Base-by-base conservation (phyloP, 2,797 vertebrate genomes). In the Schizothorax lantsangensis region DNA sequence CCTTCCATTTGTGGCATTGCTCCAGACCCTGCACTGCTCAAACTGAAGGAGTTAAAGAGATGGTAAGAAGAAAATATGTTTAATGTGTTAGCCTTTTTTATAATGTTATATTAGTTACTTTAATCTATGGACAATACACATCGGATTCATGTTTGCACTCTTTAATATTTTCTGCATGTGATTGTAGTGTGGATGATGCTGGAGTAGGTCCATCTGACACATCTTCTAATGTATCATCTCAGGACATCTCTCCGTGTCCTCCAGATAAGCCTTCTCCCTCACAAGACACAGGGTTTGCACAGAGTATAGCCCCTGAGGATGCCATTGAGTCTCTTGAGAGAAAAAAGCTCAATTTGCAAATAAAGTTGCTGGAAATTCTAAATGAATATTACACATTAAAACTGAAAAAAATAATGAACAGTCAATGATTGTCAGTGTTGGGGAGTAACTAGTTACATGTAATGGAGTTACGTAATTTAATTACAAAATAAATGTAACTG, bases 241-340 rank as follows among this genome's bases (percentile, higher is more conserved):
- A 47, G 72, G 23, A 74, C 9, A 8, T 47, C 72, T 74, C n/a
- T 14, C 12, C 1, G 0, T 30, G 43, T 74, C 43, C 12, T 74
- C 72, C 43, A 74, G 43, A 47, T 15, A 12, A 74, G 72, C 40
- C 72, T 17, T 26, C n/a, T 74, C 11, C 72, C n/a, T 74, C 12
- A 74, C 43, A 74, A 74, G 72, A 74, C 72, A 26, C 72, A 47
- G 43, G 23, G 23, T 73, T 73, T 73, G 71, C 19, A 72, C 38
- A 72, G 19, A 36, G 69, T 26, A 1, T 43, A 45, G 40, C 43
- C 43, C 11, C 72, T 47, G 72, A 49, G 10, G 72, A 74, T 8
- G n/a, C 52, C 40, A 73, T 73, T 30, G n/a, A 49, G n/a, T 75
- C 5, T 49, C 72, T 75, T 75, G 26, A 75, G 19, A 73, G 23